phyloP scores from a whole-genome alignment of 2,888 invertebrate species.

The Drosophila cracens region DNA sequence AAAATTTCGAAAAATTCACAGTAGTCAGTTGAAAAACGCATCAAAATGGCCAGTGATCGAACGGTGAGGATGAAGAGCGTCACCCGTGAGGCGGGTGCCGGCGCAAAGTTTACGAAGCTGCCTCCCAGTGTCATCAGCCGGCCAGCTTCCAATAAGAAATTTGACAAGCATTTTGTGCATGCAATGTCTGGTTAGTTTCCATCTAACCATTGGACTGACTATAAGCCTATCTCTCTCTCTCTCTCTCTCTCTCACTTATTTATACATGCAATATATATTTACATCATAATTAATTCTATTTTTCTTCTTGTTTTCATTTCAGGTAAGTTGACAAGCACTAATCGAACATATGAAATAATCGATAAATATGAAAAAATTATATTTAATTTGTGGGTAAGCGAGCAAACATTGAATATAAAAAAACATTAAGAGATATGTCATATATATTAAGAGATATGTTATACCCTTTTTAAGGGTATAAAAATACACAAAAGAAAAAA shows the following conservation, averaged over 20 bases:
- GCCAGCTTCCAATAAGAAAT: slow-evolving; percentile 1
- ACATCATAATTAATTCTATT: slow-evolving; percentile 1
- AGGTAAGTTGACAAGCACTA: slow-evolving; percentile 63
- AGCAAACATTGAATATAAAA: slow-evolving; percentile 34
- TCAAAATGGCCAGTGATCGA: slow-evolving; percentile 35
- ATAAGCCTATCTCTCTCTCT: neutral
- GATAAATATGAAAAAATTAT: neutral
- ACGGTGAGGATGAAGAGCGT: slow-evolving; percentile 31
- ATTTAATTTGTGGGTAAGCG: slow-evolving; percentile 38
- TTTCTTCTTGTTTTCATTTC: slow-evolving; percentile 34
- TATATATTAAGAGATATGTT: neutral
- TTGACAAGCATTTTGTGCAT: slow-evolving; percentile 50
- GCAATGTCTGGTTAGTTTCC: slow-evolving; percentile 48
- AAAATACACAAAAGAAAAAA: neutral
- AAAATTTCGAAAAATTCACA: neutral
- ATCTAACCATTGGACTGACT: neutral
- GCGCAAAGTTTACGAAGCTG: slow-evolving; percentile 6
- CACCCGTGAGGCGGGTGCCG: slow-evolving; percentile 25
- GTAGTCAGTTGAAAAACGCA: slow-evolving; percentile 2
- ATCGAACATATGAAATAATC: neutral
- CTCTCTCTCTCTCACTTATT: neutral
- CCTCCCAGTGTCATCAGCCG: neutral
- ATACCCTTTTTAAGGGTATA: too few relatives aligned
- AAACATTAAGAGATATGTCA: neutral
- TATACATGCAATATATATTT: neutral